A percentile compares a stretch with the other conserved stretches of the same genome.
Evolutionary conservation across 2,888 invertebrate species (phyloP).

Genomic region (Scaptomyza reducta): DNA sequence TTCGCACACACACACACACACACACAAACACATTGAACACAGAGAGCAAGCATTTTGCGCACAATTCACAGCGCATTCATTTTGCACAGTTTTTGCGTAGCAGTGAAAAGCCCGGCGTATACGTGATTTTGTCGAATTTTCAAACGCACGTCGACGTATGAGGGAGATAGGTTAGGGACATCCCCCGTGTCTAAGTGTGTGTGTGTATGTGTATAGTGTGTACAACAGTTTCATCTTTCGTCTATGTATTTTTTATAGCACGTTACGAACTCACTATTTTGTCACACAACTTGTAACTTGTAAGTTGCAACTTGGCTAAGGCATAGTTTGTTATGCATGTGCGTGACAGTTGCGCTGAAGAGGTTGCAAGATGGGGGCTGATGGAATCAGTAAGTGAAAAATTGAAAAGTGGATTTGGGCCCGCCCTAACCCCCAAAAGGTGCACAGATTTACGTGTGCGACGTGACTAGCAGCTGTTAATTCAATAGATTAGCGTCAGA

Average conservation of each 20-base stretch:
- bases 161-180: neutral
- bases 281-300: conserved; percentile 63
- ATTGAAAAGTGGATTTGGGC: conserved; percentile 75
- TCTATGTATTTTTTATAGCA: conserved; percentile 55
- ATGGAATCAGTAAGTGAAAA: conserved; percentile 73
- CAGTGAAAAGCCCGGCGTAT: conserved; percentile 72
- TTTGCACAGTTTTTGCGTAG: conserved; percentile 63
- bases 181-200: neutral
- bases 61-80: conserved; percentile 64
- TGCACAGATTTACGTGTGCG: conserved; percentile 74
- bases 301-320: conserved; percentile 40
- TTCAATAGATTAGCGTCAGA: conserved; percentile 77
- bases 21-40: conserved; percentile 15
- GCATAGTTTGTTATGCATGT: conserved; percentile 73
- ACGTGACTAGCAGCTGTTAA: conserved; percentile 79
- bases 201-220: conserved; percentile 35
- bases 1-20: conserved; percentile 13
- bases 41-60: conserved; percentile 47
- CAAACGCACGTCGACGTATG: conserved; percentile 61
- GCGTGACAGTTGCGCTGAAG: conserved; percentile 47
- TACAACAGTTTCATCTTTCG: conserved; percentile 56
- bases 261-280: conserved; percentile 46
- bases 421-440: conserved; percentile 35
- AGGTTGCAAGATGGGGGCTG: conserved; percentile 2
- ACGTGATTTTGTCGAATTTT: conserved; percentile 78